Evolutionary conservation across 2,113 vertebrate genomes (phyloP), one percentile per base, ranked within the genome.

Genomic region (Tragelaphus buxtoni): DNA sequence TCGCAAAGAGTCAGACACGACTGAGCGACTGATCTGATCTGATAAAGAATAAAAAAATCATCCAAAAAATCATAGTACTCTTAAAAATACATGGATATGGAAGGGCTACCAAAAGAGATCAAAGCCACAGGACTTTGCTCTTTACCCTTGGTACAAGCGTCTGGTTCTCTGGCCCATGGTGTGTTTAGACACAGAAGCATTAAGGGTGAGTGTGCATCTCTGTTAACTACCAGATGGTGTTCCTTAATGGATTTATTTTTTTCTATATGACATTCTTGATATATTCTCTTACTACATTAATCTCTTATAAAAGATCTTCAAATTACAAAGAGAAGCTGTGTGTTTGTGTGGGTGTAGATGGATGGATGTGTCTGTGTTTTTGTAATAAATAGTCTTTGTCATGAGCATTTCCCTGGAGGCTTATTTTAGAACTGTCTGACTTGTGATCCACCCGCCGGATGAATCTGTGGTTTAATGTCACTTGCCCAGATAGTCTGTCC

Each of bases 161-260:
- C 88, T 81, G 55, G 65, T 5, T 85, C 18, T 35, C 28, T 4
- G 1, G 39, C 1, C 4, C 3, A 7, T 13, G 42, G 24, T 4
- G 0, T 0, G 49, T 88, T 61, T 94, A 95, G 58, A 94, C 76
- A 61, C 76, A 51, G 32, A 69, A 26, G 49, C 85, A 49, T 30
- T 17, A 93, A 85, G 53, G 20, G 32, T 14, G 56, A 30, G 55
- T 10, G 32, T 35, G 74, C 58, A 2, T 86, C 82, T 97, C 90
- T 94, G 39, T 58, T 92, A 49, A 30, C 35, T n/a, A 20, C 63
- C 79, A 96, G 87, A 63, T 82, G 82, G 45, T 35, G 74, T 83
- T 76, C 49, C 69, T 94, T 90, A 76, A 55, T 30, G 9, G 20
- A 2, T 39, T 79, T 42, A 16, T 30, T 82, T 39, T 90, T 87